These are phyloP conservation scores for Epirrhoe alternata DNA, from an alignment of 2,888 invertebrate genomes.

Conservation along the genomic window DNA sequence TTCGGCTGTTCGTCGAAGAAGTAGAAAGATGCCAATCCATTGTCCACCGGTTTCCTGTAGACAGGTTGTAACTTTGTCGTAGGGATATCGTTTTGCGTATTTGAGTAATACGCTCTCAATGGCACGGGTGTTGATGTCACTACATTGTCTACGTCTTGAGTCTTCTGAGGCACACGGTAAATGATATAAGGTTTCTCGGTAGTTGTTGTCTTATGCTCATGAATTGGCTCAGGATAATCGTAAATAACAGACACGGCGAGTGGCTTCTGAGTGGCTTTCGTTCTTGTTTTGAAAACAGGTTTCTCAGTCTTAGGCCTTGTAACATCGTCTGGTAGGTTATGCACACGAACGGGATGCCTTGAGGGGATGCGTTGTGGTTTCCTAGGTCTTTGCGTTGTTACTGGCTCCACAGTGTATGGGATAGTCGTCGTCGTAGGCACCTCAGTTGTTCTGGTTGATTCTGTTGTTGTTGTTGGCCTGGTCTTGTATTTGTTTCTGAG, in stretches of 20 bases:
- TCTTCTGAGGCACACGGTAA: conserved; percentile 80
- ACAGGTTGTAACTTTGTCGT: conserved; percentile 84
- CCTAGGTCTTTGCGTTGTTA: conserved; percentile 70
- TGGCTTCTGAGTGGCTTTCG: conserved; percentile 81
- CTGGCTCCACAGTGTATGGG: conserved; percentile 70
- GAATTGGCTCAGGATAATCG: conserved; percentile 76
- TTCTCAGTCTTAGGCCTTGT: conserved; percentile 76
- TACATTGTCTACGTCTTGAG: conserved; percentile 64
- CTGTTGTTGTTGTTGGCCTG: conserved; percentile 74
- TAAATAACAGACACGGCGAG: conserved; percentile 79
- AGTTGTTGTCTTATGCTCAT: conserved; percentile 73
- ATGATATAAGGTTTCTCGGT: conserved; percentile 80
- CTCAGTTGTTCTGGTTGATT: conserved; percentile 68
- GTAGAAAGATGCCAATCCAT: conserved; percentile 86
- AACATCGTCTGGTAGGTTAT: conserved; percentile 72
- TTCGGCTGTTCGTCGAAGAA: conserved; percentile 88
- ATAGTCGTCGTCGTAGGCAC: conserved; percentile 73
- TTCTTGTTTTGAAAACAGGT: conserved; percentile 75
- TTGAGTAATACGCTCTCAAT: conserved; percentile 86
- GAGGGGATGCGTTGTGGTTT: conserved; percentile 74
- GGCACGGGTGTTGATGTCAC: conserved; percentile 87
- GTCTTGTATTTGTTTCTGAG: conserved; percentile 74
- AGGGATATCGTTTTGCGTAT: conserved; percentile 80
- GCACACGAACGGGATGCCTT: conserved; percentile 75
- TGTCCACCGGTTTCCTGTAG: conserved; percentile 73